Percentiles rank a stretch among this genome's conserved stretches.
Evolutionary conservation across 2,113 vertebrate genomes (phyloP).

Genomic region (Bubo bubo): DNA sequence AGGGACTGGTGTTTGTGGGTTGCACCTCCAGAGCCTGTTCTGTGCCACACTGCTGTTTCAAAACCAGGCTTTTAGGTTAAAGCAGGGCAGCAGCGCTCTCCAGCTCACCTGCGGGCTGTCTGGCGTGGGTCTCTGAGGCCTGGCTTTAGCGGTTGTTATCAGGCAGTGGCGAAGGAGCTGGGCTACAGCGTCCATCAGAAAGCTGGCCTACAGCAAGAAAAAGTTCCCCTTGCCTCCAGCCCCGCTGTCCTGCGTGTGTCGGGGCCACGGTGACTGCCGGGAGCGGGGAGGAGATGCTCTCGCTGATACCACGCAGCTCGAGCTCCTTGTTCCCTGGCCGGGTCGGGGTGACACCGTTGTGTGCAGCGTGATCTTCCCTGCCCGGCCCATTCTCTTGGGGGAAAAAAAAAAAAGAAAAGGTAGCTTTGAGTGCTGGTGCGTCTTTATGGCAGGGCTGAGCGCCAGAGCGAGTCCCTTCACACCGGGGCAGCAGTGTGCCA

Average conservation of each 20-base stretch:
- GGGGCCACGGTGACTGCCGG: neutral
- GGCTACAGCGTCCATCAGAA: neutral
- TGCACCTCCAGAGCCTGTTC: neutral
- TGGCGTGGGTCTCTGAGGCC: neutral
- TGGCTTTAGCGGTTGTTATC: neutral
- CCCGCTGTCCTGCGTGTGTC: rapidly evolving
- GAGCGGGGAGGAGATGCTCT: neutral
- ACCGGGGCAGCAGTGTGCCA: rapidly evolving
- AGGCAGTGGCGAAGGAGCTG: neutral
- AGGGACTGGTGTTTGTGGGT: neutral
- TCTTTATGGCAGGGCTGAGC: neutral
- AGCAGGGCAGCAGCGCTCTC: neutral
- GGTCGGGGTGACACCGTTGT: neutral
- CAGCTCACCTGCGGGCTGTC: neutral
- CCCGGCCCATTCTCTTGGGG: neutral
- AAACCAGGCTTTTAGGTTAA: neutral
- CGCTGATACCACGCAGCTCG: rapidly evolving
- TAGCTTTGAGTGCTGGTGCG: neutral
- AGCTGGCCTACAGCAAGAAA: neutral
- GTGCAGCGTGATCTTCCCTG: neutral
- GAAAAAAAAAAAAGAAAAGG: too few relatives aligned
- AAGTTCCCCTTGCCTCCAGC: neutral
- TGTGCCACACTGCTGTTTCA: neutral
- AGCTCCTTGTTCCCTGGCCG: neutral
- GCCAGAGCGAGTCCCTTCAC: rapidly evolving